Evolutionary conservation across 2,113 vertebrate genomes (phyloP).

Genomic region (Hippocampus barbouri): DNA sequence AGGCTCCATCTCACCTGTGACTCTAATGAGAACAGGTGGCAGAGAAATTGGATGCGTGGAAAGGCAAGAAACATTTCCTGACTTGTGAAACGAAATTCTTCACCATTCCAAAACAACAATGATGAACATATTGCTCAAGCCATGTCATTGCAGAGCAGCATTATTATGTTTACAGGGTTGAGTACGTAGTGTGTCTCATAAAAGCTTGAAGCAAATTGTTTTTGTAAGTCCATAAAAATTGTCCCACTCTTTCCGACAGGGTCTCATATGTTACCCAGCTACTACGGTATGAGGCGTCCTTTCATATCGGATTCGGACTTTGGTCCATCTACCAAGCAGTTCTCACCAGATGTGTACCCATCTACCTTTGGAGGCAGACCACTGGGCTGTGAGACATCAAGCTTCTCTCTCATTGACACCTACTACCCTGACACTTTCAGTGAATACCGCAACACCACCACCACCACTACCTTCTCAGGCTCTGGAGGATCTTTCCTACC

Average conservation of each 20-base stretch:
- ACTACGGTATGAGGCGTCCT: conserved; percentile 80
- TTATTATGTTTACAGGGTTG: neutral
- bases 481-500: conserved; percentile 72
- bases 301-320: conserved; percentile 84
- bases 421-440: conserved; percentile 78
- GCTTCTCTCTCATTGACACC: conserved; percentile 81
- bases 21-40: neutral
- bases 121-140: neutral
- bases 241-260: conserved; percentile 59
- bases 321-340: conserved; percentile 75
- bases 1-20: neutral
- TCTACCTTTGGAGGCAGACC: conserved; percentile 73
- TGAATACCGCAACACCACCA: conserved; percentile 71
- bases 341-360: conserved; percentile 72
- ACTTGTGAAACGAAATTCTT: neutral
- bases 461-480: conserved; percentile 62
- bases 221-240: neutral
- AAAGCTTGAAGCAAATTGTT: neutral
- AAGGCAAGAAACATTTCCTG: neutral
- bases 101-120: neutral
- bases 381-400: conserved; percentile 76
- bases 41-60: neutral
- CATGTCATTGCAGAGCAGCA: neutral
- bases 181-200: neutral
- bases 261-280: conserved; percentile 74